Evolutionary conservation across 2,888 invertebrate species (phyloP).

Genomic region (Agrilus mali): DNA sequence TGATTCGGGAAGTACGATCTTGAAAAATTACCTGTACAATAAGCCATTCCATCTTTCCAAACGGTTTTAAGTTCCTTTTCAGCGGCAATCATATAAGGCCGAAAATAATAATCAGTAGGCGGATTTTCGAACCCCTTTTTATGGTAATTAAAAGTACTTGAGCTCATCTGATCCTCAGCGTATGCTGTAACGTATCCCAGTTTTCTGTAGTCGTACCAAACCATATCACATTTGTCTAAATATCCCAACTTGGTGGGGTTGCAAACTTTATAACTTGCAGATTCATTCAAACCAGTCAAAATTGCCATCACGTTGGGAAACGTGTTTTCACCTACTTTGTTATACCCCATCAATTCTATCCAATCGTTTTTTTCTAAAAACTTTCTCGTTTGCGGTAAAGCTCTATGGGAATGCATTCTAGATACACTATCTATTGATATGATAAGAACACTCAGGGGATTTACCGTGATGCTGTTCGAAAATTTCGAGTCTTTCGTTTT

Average conservation of each 20-base stretch:
- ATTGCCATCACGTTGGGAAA: slow-evolving; percentile 82
- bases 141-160: slow-evolving; percentile 66
- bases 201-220: slow-evolving; percentile 65
- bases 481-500: slow-evolving; percentile 25
- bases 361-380: slow-evolving; percentile 46
- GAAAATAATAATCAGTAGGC: slow-evolving; percentile 72
- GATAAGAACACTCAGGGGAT: slow-evolving; percentile 54
- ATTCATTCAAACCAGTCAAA: slow-evolving; percentile 48
- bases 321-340: slow-evolving; percentile 76
- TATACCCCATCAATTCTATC: slow-evolving; percentile 29
- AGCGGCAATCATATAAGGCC: slow-evolving; percentile 61
- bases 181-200: slow-evolving; percentile 67
- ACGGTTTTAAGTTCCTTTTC: slow-evolving; percentile 35
- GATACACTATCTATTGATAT: slow-evolving; percentile 82
- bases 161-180: slow-evolving; percentile 60
- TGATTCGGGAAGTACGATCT: too few relatives aligned
- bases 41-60: slow-evolving; percentile 19
- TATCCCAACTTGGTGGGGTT: slow-evolving; percentile 39
- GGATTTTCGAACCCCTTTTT: slow-evolving; percentile 57
- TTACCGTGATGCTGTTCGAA: slow-evolving; percentile 12
- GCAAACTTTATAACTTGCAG: slow-evolving; percentile 36
- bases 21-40: slow-evolving; percentile 45
- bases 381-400: slow-evolving; percentile 58
- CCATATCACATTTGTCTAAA: slow-evolving; percentile 57
- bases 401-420: slow-evolving; percentile 59